Evolutionary conservation across 2,797 vertebrate species (phyloP), one percentile per base, ranked within the genome.

Genomic region (Loris lydekkerianus): DNA sequence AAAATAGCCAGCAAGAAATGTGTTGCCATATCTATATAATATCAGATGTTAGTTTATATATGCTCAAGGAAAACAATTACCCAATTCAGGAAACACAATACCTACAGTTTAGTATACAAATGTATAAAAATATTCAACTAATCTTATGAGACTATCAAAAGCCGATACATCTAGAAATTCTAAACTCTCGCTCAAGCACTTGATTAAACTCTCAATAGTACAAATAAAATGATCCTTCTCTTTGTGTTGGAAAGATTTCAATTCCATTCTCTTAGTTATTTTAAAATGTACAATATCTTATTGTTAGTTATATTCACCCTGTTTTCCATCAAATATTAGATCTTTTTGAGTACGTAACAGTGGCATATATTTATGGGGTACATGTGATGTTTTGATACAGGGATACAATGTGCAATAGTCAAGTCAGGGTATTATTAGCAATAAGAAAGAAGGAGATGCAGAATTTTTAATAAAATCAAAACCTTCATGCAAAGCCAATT

Each of bases 81-180:
- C 70, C 60, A 95, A 67, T 56, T 78, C 17, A 69, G 21, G 43
- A 84, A 27, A 23, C 29, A 31, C 61, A 18, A 88, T 73, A 88
- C 76, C 86, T 94, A 67, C 76, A 84, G 31, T 92, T 96, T 77
- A 86, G 29, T 69, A 63, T 43, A 46, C 92, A 95, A 84, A 49
- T 75, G 49, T 43, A 56, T 96, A 92, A 80, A 92, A 76, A 18
- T 15, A 65, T 67, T 91, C 89, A 87, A 65, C 76, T 93, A 63
- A 76, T 31, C 7, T 86, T 92, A 21, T 86, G 81, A 92, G 61
- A 89, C 34, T 67, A 34, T 63, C 53, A 92, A n/a, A 78, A 94
- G 21, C 8, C 60, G 31, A 60, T 87, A 9, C 61, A 5, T 85
- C 46, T 34, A 34, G 31, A 93, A 89, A 87, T 82, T 60, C 73